Evolutionary conservation across 2,888 invertebrate species (phyloP), one percentile per base, ranked within the genome.

Genomic region (Melolontha melolontha): DNA sequence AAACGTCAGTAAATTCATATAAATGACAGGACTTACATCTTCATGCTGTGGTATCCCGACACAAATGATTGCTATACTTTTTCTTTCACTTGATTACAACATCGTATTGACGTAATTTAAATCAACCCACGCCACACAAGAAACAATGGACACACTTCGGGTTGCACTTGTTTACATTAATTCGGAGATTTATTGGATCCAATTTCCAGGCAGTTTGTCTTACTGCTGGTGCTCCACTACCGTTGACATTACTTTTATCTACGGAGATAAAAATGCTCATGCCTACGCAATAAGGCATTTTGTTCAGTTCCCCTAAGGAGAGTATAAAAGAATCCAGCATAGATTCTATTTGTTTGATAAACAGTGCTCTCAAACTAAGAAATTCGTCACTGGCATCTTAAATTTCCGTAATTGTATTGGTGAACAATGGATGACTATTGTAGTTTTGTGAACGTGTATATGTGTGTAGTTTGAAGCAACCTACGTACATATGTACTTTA

Each of bases 181-280:
- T 49, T 49, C 22, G 17, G 16, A 49, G 49, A 49, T 49, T 49
- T 49, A 49, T 49, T 22, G 17, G 49, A 17, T 49, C 49, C 22
- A 49, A 49, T 49, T 49, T 49, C n/a, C 11, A 49, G 16, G 49
- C 49, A 49, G 22, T 49, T 49, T 49, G 49, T 49, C 49, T 49
- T 22, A 22, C 47, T 5, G 14, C 7, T 22, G 11, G 10, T 22
- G 16, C 17, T 49, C 17, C 49, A 49, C 49, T 49, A 49, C 49
- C 49, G 49, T 49, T 49, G 49, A 17, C 17, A 49, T 49, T 22
- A 16, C 8, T 22, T 17, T 5, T 22, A 17, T 7, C 17, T 47
- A 8, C 14, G 4, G 1, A 49, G 49, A 49, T 49, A 49, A n/a
- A 49, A 22, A 11, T 49, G 22, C 17, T 22, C 7, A 49, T 17